Evolutionary conservation across 2,113 vertebrate species (phyloP).

Genomic region (Protomyctophum bolini): DNA sequence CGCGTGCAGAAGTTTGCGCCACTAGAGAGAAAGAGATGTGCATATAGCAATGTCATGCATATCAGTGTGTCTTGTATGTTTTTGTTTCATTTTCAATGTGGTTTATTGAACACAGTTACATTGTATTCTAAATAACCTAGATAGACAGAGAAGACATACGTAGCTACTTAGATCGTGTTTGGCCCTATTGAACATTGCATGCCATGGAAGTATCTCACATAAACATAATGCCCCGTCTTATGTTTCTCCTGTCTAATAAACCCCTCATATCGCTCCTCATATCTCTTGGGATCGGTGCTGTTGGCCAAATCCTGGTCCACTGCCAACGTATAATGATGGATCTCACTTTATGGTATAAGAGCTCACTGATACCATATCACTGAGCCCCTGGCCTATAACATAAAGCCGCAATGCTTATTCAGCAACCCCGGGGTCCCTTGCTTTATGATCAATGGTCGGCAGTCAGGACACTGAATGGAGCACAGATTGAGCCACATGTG

Average conservation of each 20-base stretch:
- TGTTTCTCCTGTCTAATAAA: constrained; percentile 42
- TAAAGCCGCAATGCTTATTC: constrained; percentile 79
- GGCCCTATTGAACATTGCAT: neutral
- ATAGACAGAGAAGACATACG: constrained; percentile 8
- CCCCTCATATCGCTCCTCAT: constrained; percentile 30
- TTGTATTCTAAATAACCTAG: no score
- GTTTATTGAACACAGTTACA: no score
- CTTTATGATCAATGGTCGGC: constrained; percentile 81
- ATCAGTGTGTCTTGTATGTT: no score
- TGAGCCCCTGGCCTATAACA: constrained; percentile 66
- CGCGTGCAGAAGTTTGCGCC: neutral
- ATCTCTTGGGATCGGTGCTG: constrained; percentile 36
- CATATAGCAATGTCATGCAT: no score
- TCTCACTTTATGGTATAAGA: constrained; percentile 31
- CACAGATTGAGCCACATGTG: constrained; percentile 78
- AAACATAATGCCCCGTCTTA: constrained; percentile 39
- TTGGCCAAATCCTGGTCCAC: constrained; percentile 44
- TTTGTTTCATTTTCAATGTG: no score
- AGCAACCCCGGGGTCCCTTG: constrained; percentile 69
- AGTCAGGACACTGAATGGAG: constrained; percentile 75
- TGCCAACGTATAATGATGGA: constrained; percentile 72
- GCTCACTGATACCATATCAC: constrained; percentile 58
- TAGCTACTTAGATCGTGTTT: neutral
- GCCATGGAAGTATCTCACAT: constrained; percentile 9
- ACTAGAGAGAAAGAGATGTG: no score